A percentile compares a stretch with the other conserved stretches of the same genome.
These are phyloP conservation scores for Drosophila willistoni DNA, from an alignment of 1,140 invertebrate genomes.

Conservation along the genomic window DNA sequence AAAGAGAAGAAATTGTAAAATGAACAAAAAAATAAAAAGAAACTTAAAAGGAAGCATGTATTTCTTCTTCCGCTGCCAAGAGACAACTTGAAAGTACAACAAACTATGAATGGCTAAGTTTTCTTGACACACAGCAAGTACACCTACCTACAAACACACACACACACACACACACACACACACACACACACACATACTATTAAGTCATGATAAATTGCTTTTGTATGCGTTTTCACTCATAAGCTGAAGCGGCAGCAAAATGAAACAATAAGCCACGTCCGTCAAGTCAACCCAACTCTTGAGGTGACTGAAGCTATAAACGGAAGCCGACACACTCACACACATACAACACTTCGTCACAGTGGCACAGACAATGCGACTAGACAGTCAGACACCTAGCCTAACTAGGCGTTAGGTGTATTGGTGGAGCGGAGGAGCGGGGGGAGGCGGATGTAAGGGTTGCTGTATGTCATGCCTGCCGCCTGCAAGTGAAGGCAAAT, in stretches of 20 bases:
- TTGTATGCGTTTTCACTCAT: conserved; percentile 77
- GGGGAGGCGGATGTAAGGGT: not conserved
- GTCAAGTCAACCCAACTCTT: conserved; percentile 72
- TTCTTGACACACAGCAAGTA: conserved; percentile 56
- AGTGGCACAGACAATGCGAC: conserved; percentile 74
- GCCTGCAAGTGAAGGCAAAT: conserved; percentile 53
- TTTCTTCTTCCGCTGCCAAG: conserved; percentile 15
- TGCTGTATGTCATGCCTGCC: conserved; percentile 22
- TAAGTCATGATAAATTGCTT: conserved; percentile 78
- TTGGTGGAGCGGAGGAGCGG: too few relatives aligned
- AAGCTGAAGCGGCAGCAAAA: conserved; percentile 68
- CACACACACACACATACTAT: conserved; percentile 57
- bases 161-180: conserved; percentile 18
- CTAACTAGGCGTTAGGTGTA: conserved; percentile 19
- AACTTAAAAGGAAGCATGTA: not conserved
- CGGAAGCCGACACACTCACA: conserved; percentile 59
- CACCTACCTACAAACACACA: conserved; percentile 26
- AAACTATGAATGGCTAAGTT: conserved; percentile 71
- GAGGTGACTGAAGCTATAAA: conserved; percentile 72
- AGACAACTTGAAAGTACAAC: conserved; percentile 61
- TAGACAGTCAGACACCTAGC: conserved; percentile 60
- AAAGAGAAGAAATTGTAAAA: not conserved
- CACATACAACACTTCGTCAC: conserved; percentile 51
- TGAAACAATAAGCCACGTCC: conserved; percentile 81
- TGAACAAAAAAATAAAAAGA: conserved; percentile 1